Evolutionary conservation across 64 coral and sea anemone genomes (phyloP).

Genomic region (Trachythela sp.): DNA sequence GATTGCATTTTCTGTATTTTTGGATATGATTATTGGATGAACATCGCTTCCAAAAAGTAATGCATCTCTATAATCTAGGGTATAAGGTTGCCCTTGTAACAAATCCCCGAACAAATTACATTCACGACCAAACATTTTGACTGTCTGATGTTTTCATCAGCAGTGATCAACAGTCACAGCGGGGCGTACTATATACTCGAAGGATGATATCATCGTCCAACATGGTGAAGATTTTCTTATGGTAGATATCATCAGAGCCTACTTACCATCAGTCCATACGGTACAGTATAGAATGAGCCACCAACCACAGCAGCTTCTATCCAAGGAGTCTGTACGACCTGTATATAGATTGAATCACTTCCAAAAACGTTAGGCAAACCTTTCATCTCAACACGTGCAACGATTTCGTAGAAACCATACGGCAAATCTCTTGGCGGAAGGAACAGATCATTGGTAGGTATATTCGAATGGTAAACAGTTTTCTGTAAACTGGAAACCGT

Average conservation of each 20-base stretch:
- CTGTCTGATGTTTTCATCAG: not conserved
- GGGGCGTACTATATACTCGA: too few relatives aligned
- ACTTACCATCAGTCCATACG: slow-evolving; percentile 27
- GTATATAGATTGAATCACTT: slow-evolving; percentile 15
- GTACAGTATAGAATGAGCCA: not conserved
- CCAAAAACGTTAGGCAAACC: slow-evolving; percentile 24
- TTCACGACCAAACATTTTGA: too few relatives aligned
- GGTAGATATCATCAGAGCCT: not conserved
- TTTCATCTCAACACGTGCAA: slow-evolving; percentile 35
- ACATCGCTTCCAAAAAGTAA: too few relatives aligned
- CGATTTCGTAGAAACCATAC: slow-evolving; percentile 53
- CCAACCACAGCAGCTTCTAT: slow-evolving; percentile 24
- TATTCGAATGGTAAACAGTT: not conserved
- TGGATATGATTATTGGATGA: too few relatives aligned
- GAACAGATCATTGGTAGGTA: not conserved
- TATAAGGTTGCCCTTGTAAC: too few relatives aligned
- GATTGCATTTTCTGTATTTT: too few relatives aligned
- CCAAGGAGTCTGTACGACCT: slow-evolving; percentile 41
- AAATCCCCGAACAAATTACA: too few relatives aligned
- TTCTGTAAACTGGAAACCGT: not conserved
- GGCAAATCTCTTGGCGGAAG: slow-evolving; percentile 14
- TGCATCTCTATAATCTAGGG: too few relatives aligned
- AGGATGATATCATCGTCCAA: not conserved
- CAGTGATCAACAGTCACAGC: too few relatives aligned
- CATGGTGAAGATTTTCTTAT: not conserved